These are phyloP conservation scores for Lepilemur septentrionalis DNA, from an alignment of 2,797 vertebrate genomes.

Conservation along the genomic window DNA sequence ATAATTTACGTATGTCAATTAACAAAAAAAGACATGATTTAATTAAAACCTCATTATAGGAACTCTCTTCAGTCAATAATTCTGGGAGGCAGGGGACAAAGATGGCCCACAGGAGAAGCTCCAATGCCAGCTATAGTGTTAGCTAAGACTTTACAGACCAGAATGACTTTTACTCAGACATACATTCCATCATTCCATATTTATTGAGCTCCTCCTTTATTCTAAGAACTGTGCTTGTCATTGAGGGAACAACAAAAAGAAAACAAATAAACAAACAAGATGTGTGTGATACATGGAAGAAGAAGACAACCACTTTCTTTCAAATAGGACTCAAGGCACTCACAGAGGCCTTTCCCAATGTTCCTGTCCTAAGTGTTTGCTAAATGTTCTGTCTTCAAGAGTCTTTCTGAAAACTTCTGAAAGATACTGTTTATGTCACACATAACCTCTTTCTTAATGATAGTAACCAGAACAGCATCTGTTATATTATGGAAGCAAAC, in stretches of 20 bases:
- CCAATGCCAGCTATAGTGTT: not conserved
- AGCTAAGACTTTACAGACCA: not conserved
- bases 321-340: not conserved
- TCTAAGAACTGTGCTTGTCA: not conserved
- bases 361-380: too few relatives aligned
- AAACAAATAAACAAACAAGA: not conserved
- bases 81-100: not conserved
- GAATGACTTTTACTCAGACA: not conserved
- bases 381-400: not conserved
- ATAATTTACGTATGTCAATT: not conserved
- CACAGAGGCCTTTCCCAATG: not conserved
- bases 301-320: not conserved
- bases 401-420: not conserved
- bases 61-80: not conserved
- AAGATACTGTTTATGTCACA: not conserved
- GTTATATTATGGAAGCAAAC: not conserved
- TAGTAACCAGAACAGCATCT: not conserved
- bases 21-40: not conserved
- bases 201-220: not conserved
- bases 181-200: not conserved
- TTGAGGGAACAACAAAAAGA: not conserved
- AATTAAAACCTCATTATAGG: not conserved
- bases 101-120: not conserved
- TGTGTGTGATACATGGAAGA: not conserved
- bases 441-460: not conserved